phyloP scores from a whole-genome alignment of 2,888 invertebrate species.

The Drosophila paracracens region DNA sequence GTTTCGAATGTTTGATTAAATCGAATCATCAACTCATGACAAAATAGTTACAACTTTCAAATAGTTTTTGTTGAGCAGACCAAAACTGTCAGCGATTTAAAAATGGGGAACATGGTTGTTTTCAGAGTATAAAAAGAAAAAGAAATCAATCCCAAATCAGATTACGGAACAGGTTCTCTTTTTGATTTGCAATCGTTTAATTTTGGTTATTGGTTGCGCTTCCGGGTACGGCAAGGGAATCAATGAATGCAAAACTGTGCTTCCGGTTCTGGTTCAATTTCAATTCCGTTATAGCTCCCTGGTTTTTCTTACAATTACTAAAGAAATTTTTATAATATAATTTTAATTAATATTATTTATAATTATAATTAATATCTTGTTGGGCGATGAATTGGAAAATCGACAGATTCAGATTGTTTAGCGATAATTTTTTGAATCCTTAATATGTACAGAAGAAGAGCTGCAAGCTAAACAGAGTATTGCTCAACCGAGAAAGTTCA shows the following conservation, averaged over 20 bases:
- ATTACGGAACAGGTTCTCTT: not conserved
- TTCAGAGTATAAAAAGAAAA: not conserved
- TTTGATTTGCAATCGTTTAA: not conserved
- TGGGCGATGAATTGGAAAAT: not conserved
- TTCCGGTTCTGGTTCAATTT: not conserved
- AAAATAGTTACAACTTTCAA: not conserved
- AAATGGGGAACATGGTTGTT: not conserved
- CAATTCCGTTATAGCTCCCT: not conserved
- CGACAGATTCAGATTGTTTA: too few species aligned
- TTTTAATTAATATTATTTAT: not conserved
- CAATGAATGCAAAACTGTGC: not conserved
- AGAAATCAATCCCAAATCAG: not conserved
- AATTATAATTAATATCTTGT: not conserved
- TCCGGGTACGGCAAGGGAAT: not conserved
- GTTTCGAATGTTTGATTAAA: not conserved
- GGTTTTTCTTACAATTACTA: not conserved
- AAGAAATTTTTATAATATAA: not conserved
- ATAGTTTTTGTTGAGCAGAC: not conserved
- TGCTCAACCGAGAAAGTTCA: not conserved
- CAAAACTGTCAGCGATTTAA: not conserved
- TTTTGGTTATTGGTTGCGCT: not conserved
- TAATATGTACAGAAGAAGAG: not conserved
- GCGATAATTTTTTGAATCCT: not conserved
- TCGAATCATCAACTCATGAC: not conserved
- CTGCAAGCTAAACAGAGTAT: slow-evolving; percentile 6